These are phyloP conservation scores for Diaphora mendica DNA, from an alignment of 2,888 invertebrate genomes.

Conservation along the genomic window DNA sequence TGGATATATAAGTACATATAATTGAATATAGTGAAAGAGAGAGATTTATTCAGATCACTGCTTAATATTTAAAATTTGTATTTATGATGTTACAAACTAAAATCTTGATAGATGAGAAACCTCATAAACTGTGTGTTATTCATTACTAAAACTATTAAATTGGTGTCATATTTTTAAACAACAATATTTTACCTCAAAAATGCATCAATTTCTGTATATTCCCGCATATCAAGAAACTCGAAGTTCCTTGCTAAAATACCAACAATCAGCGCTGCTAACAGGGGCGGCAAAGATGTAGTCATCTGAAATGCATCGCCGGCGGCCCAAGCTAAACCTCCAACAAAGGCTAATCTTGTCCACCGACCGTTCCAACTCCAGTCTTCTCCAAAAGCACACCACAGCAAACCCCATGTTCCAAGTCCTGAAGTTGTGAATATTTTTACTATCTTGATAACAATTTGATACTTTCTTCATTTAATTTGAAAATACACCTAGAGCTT, in stretches of 20 bases:
- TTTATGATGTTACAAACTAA: neutral
- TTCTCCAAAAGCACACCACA: conserved; percentile 71
- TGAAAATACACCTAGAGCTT: neutral
- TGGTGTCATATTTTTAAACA: neutral
- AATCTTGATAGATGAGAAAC: neutral
- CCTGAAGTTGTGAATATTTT: conserved; percentile 56
- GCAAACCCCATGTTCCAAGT: conserved; percentile 68
- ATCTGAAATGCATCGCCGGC: conserved; percentile 66
- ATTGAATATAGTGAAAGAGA: neutral
- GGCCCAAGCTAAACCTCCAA: conserved; percentile 70
- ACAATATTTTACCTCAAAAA: conserved; percentile 69
- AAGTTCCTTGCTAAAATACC: conserved; percentile 75
- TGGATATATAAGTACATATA: too few species aligned
- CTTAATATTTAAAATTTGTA: neutral
- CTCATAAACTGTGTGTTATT: neutral
- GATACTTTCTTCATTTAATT: neutral
- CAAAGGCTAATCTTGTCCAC: conserved; percentile 68
- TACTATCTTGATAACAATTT: neutral
- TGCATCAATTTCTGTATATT: conserved; percentile 68
- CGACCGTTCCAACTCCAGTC: conserved; percentile 72
- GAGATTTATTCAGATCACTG: too few species aligned
- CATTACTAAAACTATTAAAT: neutral
- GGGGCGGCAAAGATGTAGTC: conserved; percentile 70
- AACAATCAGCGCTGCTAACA: conserved; percentile 71
- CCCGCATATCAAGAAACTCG: conserved; percentile 74